These are phyloP conservation scores for Gallinago stenura DNA, from an alignment of 2,797 vertebrate species.

Conservation along the genomic window DNA sequence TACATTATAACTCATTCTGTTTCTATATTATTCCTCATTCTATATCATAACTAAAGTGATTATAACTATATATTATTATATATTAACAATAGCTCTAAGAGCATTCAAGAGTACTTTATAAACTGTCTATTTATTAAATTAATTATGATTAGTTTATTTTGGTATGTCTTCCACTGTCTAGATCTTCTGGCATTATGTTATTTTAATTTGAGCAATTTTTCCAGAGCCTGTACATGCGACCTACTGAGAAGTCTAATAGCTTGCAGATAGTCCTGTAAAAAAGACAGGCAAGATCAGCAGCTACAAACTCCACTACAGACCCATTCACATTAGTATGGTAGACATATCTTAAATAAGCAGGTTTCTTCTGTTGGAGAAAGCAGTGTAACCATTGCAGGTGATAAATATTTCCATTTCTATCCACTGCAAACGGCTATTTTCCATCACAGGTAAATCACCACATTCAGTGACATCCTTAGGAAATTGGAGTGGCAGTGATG, in stretches of 20 bases:
- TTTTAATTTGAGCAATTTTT: background rate
- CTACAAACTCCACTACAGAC: background rate
- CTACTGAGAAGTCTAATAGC: background rate
- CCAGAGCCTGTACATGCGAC: background rate
- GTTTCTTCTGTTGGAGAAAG: background rate
- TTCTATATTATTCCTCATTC: background rate
- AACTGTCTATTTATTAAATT: background rate
- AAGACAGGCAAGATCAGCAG: background rate
- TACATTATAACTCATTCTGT: background rate
- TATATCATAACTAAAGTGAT: background rate
- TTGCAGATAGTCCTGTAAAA: background rate
- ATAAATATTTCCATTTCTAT: background rate
- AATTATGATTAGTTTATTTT: background rate
- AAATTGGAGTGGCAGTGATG: background rate
- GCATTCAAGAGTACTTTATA: background rate
- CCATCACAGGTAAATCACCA: background rate
- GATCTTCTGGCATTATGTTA: background rate
- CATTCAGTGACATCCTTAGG: background rate
- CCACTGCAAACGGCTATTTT: background rate
- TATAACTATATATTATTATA: background rate
- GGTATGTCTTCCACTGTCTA: background rate
- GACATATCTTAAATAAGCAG: background rate
- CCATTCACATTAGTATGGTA: background rate
- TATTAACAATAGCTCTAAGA: background rate
- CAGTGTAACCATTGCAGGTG: background rate